A percentile compares a stretch with the other conserved stretches of the same genome.
These are phyloP conservation scores for Bambusicola thoracicus DNA, from an alignment of 2,113 vertebrate species.

Conservation along the genomic window DNA sequence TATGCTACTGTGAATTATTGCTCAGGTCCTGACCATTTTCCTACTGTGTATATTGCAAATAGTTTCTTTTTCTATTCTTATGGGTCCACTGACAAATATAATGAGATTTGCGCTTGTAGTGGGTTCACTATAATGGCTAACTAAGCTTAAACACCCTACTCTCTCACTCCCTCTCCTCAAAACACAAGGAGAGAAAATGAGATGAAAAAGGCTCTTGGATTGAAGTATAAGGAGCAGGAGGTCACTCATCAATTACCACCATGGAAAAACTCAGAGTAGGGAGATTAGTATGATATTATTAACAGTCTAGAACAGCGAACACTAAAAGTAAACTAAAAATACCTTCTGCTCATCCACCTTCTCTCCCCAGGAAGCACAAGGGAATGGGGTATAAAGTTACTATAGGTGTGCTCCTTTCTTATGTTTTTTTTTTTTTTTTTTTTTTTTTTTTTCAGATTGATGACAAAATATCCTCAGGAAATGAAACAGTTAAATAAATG, in stretches of 20 bases:
- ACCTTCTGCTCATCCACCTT: neutral
- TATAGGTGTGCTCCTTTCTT: neutral
- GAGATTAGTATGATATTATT: neutral
- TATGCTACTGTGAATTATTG: neutral
- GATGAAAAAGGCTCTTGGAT: neutral
- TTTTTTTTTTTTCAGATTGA: neutral
- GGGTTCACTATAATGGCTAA: neutral
- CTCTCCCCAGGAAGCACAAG: too few species aligned
- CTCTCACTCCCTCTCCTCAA: neutral
- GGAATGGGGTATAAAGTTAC: neutral
- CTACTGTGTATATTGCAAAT: neutral
- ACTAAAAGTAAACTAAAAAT: neutral
- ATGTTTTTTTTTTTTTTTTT: neutral
- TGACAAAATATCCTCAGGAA: neutral
- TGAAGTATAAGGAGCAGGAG: too few species aligned
- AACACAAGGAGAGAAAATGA: neutral
- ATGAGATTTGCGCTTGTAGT: neutral
- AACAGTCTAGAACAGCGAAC: neutral
- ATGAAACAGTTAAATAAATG: neutral
- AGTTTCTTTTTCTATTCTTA: neutral
- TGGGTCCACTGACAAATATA: neutral
- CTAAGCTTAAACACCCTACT: neutral
- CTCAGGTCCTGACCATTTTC: neutral
- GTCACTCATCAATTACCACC: neutral
- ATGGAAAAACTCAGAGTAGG: neutral